phyloP scores from a whole-genome alignment of 2,888 invertebrate genomes.

The Cerastoderma edule region DNA sequence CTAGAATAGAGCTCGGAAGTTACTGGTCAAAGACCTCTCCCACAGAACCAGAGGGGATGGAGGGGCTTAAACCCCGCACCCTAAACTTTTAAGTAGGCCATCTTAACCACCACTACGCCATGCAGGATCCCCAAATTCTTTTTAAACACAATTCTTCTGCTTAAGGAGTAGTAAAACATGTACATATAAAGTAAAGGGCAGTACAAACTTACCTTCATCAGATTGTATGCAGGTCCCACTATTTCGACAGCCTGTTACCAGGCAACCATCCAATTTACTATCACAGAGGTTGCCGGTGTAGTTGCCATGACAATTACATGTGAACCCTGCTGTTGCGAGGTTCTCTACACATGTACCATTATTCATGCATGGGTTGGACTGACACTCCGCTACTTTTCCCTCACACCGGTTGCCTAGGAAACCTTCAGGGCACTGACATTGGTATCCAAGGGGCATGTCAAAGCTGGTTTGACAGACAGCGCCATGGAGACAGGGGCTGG shows the following conservation, averaged over 20 bases:
- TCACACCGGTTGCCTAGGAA: conserved; percentile 76
- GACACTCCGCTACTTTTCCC: conserved; percentile 62
- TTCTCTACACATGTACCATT: conserved; percentile 89
- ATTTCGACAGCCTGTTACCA: conserved; percentile 95
- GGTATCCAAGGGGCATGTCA: conserved; percentile 64
- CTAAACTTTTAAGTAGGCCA: too few species aligned
- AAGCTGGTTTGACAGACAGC: conserved; percentile 73
- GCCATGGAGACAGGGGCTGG: conserved; percentile 75
- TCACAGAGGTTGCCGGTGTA: conserved; percentile 88
- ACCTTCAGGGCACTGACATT: conserved; percentile 74
- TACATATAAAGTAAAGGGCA: conserved; percentile 55
- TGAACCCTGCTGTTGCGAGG: conserved; percentile 60
- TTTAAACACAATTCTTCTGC: neutral
- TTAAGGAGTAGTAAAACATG: conserved; percentile 48
- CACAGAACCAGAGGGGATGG: too few species aligned
- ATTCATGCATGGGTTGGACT: conserved; percentile 91
- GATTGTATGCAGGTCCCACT: conserved; percentile 89
- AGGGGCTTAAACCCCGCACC: too few species aligned
- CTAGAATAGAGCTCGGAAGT: too few species aligned
- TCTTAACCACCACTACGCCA: too few species aligned
- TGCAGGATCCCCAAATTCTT: too few species aligned
- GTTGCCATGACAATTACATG: conserved; percentile 86
- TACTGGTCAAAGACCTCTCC: too few species aligned
- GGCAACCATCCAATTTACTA: conserved; percentile 94
- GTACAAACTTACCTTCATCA: conserved; percentile 39